These are phyloP conservation scores for Caenorhabditis angaria DNA, from an alignment of 2,888 invertebrate species.

Conservation along the genomic window DNA sequence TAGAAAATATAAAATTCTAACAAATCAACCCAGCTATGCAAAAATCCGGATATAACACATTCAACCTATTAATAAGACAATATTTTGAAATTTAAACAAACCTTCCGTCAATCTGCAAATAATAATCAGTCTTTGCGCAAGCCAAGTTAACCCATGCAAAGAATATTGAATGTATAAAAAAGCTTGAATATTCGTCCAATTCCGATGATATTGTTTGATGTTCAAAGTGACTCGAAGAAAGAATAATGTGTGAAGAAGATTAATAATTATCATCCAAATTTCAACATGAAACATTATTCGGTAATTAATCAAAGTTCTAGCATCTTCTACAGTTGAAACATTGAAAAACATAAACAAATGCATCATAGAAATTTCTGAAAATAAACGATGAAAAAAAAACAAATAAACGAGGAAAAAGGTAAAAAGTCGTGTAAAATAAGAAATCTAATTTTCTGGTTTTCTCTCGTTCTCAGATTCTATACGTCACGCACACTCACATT, in stretches of 20 bases:
- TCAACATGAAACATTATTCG: background rate
- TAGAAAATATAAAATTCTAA: too few relatives aligned
- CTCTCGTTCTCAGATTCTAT: background rate
- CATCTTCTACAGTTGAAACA: background rate
- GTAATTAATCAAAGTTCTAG: background rate
- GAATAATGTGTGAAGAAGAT: slow-evolving; percentile 2
- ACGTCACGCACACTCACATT: background rate
- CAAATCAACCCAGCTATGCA: too few relatives aligned
- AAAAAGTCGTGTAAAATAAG: background rate
- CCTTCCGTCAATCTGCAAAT: background rate
- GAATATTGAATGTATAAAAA: background rate
- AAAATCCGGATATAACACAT: too few relatives aligned
- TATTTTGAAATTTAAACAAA: too few relatives aligned
- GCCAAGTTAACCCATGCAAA: background rate
- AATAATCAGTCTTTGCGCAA: background rate
- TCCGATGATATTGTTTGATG: slow-evolving; percentile 1
- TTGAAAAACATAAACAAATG: slow-evolving; percentile 8
- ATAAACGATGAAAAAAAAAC: background rate
- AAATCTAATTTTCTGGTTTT: background rate
- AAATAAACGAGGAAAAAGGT: background rate
- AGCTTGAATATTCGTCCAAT: slow-evolving; percentile 3
- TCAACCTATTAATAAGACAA: too few relatives aligned
- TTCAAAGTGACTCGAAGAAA: background rate
- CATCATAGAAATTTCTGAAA: background rate
- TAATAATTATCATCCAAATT: background rate